These are phyloP conservation scores for Amphiura filiformis DNA, from an alignment of 35 echinoderm and acorn worm species.

Conservation along the genomic window DNA sequence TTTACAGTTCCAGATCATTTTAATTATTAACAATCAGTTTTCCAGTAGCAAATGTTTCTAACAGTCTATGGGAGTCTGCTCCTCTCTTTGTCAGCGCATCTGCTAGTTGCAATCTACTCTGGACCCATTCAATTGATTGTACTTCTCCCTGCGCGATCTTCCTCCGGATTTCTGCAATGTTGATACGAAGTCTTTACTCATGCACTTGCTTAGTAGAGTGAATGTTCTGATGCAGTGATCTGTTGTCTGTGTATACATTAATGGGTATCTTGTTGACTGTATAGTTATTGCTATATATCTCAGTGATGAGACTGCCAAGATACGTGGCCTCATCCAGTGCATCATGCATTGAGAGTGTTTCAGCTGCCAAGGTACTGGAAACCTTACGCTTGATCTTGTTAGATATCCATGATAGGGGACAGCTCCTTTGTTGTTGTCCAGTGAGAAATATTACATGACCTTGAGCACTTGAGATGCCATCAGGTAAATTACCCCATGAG, in stretches of 20 bases:
- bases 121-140: background rate
- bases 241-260: constrained; percentile 14
- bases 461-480: background rate
- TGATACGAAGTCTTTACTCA: constrained; percentile 23
- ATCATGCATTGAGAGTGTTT: constrained; percentile 5
- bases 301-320: background rate
- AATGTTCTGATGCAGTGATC: background rate
- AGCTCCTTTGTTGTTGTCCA: background rate
- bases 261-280: background rate
- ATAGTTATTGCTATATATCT: background rate
- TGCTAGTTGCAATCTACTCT: background rate
- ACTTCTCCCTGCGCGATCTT: background rate
- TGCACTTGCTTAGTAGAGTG: background rate
- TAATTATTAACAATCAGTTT: too few species aligned
- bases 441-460: constrained; percentile 30
- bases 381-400: constrained; percentile 7
- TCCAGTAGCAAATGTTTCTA: too few species aligned
- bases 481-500: constrained; percentile 1
- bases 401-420: background rate
- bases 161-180: constrained; percentile 19
- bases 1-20: too few species aligned
- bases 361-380: background rate
- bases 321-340: background rate
- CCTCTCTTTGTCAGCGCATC: background rate
- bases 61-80: background rate